phyloP scores from a whole-genome alignment of 1,140 invertebrate species.

The Ladona fulva region DNA sequence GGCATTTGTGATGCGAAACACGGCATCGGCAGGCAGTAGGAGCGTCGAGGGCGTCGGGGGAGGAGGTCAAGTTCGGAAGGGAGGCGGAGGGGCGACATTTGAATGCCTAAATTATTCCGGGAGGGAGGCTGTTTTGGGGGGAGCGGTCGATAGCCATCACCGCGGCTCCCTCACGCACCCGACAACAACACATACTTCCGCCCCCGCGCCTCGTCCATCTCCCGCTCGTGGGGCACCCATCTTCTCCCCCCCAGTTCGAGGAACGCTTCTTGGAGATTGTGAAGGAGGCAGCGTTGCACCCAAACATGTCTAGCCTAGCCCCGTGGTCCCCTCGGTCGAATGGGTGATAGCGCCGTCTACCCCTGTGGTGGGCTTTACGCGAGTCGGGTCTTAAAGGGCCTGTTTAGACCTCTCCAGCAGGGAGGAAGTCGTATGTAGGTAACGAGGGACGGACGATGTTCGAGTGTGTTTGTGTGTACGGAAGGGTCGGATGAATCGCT shows the following conservation, averaged over 20 bases:
- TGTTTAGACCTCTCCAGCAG: too few relatives aligned
- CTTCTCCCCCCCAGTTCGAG: background rate
- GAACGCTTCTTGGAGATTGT: too few relatives aligned
- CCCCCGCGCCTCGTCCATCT: background rate
- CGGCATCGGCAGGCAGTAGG: background rate
- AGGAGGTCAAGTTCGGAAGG: background rate
- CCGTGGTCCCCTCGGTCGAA: too few relatives aligned
- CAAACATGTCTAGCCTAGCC: too few relatives aligned
- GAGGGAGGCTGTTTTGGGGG: background rate
- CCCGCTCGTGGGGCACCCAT: background rate
- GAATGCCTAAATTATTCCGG: slow-evolving; percentile 4
- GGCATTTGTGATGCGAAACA: background rate
- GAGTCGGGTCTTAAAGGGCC: too few relatives aligned
- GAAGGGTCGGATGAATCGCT: too few relatives aligned
- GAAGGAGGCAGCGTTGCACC: too few relatives aligned
- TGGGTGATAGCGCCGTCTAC: too few relatives aligned
- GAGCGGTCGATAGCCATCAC: background rate
- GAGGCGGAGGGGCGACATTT: background rate
- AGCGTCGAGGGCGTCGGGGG: background rate
- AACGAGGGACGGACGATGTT: too few relatives aligned
- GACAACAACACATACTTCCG: background rate
- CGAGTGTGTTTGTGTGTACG: too few relatives aligned
- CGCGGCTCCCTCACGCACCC: background rate
- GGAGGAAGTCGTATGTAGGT: too few relatives aligned
- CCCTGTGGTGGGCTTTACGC: too few relatives aligned